Evolutionary conservation across 1,140 invertebrate species (phyloP), one percentile per base, ranked within the genome.

Genomic region (Dendroctonus ponderosae): DNA sequence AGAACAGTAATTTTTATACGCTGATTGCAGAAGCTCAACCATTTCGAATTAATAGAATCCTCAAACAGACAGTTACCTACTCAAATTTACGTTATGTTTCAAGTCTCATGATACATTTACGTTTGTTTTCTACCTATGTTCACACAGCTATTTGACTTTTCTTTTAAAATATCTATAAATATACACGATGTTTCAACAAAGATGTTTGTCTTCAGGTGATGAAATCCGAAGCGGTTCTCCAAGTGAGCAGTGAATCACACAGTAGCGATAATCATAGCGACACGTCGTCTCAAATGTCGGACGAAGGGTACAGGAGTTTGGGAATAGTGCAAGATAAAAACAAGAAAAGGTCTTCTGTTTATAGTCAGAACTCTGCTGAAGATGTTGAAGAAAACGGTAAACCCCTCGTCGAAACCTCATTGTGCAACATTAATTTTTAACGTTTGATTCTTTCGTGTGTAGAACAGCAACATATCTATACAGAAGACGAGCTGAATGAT

Each of bases 271-370:
- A 77, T 66, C 86, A 90, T 64, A 91, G 89, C 63, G 91, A 93
- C 77, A 92, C 91, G 70, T 89, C 91, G 4, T 92, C 91, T 62
- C 91, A 93, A 76, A 89, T 93, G 14, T 92, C 91, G 48, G 91
- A 94, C 78, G 91, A 93, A 75, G 91, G 91, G 5, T 94, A 94
- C 74, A 85, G 91, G 73, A 92, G 90, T 74, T 78, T 92, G 69
- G 89, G 89, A 6, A 82, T 89, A 37, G 84, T 89, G 39, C 87
- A 87, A 63, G 77, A 76, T 52, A 75, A 75, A 72, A 74, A 69
- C 80, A 78, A 82, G 83, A 87, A 84, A 78, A 77, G 85, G 76
- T 82, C 84, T 57, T 87, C 85, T 56, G 76, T 87, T 58, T 83
- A 85, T 74, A 87, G 85, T 78, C 86, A 87, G 78, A 84, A 85